Evolutionary conservation across 2,888 invertebrate species (phyloP), one percentile per base, ranked within the genome.

Genomic region (Monopis laevigella): DNA sequence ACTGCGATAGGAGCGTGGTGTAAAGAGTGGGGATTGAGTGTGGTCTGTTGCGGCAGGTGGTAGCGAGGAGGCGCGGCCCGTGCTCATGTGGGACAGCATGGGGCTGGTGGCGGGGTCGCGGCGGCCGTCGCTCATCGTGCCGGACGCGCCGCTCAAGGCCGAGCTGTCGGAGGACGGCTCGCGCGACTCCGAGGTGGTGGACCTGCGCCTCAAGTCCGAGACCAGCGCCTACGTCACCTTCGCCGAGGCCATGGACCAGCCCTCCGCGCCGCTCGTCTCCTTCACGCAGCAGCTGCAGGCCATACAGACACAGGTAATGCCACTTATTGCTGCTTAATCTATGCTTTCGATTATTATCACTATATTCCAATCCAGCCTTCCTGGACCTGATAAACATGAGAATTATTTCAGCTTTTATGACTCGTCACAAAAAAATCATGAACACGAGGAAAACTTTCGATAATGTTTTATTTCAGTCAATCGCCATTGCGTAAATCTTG

Each of bases 171-270:
- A n/a, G n/a, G 27, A 27, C 6, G 6, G 5, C 6, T 24, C 24
- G 24, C 12, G 29, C 4, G 29, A 32, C 2, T 17, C 7, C 32
- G 74, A 71, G 48, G 87, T 84, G n/a, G 87, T 88, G 43, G 89
- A 88, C 67, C 77, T 88, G 32, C 71, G 88, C 14, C 87, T 88
- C 74, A 90, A 91, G 56, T 80, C 86, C 30, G 84, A 86, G 59
- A 68, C 74, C 43, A 78, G n/a, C n/a, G n/a, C 83, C 51, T 14
- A 30, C 64, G 46, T 48, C 36, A 24, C 36, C 11, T 67, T 54
- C 55, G 73, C 58, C 53, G 83, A 74, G 38, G 67, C 72, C 13
- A 82, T 80, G 32, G 82, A 86, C 41, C 84, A 86, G 45, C 67
- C 54, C 54, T 57, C 55, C 53, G 72, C 46, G 44, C 85, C 66